Base-by-base conservation (phyloP, 2,113 vertebrate genomes). In the Deroptyus accipitrinus region DNA sequence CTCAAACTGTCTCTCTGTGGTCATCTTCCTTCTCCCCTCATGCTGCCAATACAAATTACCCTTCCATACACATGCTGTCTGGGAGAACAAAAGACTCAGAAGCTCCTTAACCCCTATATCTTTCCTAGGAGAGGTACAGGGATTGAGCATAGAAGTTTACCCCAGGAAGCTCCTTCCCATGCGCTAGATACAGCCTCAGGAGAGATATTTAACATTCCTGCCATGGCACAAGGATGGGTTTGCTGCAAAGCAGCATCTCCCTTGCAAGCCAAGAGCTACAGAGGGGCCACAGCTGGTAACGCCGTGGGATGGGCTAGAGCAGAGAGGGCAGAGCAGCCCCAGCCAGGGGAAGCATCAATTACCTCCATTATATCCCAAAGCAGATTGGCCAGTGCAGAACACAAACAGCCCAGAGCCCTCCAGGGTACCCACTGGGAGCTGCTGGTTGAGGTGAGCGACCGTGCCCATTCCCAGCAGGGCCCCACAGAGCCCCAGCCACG, bases 21-120 rank as follows among this genome's bases (percentile, higher is more conserved):
- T 67, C 22, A n/a, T 74, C 67, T 77, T 52, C 57, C 63, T 73
- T 61, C 72, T 72, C 79, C 30, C 54, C 39, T 92, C 25, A 25
- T 9, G 44, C 70, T 81, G 70, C 63, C 10, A 10, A 78, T 81
- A 75, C 25, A 51, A 91, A 72, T 66, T n/a, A 23, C 74, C 59
- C 28, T 55, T 85, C 51, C 61, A 79, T 75, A 31, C 41, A 2
- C 3, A 1, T 55, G 70, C 63, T 76, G 48, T 52, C 66, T 27
- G 19, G 67, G 39, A 84, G n/a, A 94, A 17, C 42, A 90, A 96
- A 74, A 93, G 64, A 84, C 39, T 96, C 85, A 10, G 63, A 75
- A 94, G 76, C 63, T 62, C 73, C 88, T 51, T 35, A 67, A 61
- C 31, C 44, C 77, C 62, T 33, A 37, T 89, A 37, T 33, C 37